Evolutionary conservation across 2,797 vertebrate species (phyloP).

Genomic region (Eurystomus glaucurus): DNA sequence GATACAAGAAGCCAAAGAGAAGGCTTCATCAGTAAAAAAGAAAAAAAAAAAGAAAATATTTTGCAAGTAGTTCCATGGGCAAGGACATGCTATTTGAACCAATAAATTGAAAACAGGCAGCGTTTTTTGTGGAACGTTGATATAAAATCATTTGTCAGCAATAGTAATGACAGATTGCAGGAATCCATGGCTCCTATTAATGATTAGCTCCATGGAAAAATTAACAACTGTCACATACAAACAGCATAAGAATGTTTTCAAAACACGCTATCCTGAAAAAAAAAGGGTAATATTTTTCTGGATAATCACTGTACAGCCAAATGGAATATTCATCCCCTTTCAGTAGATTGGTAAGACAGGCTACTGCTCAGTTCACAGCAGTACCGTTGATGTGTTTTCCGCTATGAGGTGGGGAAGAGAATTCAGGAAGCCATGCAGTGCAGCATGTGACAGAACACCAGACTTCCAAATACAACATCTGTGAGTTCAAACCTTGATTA

Average conservation of each 20-base stretch:
- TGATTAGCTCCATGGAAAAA: conserved; percentile 59
- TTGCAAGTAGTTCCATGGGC: conserved; percentile 41
- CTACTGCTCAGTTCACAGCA: not conserved
- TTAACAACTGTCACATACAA: conserved; percentile 67
- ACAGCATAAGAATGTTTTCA: conserved; percentile 48
- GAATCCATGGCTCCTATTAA: conserved; percentile 40
- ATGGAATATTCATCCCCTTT: conserved; percentile 19
- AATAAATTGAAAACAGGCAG: conserved; percentile 47
- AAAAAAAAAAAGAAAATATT: not conserved
- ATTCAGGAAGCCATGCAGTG: not conserved
- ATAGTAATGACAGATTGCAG: conserved; percentile 67
- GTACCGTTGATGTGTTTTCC: not conserved
- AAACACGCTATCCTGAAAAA: conserved; percentile 30
- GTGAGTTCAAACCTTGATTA: not conserved
- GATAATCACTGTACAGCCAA: conserved; percentile 7
- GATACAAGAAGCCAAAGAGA: not conserved
- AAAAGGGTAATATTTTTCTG: conserved; percentile 4
- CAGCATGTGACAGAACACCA: not conserved
- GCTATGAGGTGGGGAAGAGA: not conserved
- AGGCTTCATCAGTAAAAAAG: not conserved
- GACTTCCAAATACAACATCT: not conserved
- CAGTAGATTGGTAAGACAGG: not conserved
- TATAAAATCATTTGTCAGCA: conserved; percentile 59
- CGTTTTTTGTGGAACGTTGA: conserved; percentile 36
- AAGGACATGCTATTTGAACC: conserved; percentile 31